Base-by-base conservation (phyloP, 2,888 invertebrate species). In the Drosophila nigricruria region DNA sequence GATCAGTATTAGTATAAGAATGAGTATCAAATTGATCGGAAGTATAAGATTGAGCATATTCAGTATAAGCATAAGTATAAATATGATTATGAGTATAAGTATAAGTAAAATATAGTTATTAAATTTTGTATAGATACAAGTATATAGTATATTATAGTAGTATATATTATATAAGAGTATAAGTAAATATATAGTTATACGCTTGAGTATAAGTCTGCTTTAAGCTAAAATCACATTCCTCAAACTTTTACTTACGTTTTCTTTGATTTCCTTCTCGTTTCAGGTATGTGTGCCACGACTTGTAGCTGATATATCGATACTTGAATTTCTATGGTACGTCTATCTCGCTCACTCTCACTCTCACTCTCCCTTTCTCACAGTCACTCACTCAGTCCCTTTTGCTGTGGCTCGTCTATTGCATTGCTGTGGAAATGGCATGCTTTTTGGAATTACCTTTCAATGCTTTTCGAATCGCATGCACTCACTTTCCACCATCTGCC, bases 341-440 rank as follows among this genome's bases (percentile, higher is more conserved):
- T 36, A 18, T 18, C 32, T 18, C 36, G 9, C 40, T 27, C 54
- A 12, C 27, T 27, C 40, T 20, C 23, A 9, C 52, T 34, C 30
- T 9, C n/a, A 18, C 34, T 50, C 32, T 54, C 16, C 18, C 16
- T 5, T 18, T 30, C 18, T 5, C 40, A 0, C 38, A 5, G n/a
- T 8, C 38, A 12, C 53, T 18, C 54, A 18, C 5, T 20, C 27
- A 18, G 38, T 27, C 38, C 36, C 18, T 18, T 34, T 36, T 0
- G 34, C n/a, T 25, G 36, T 12, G 27, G 12, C 27, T 40, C 27
- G 23, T 20, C 27, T 27, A 52, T 34, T 53, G 36, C 53, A 53
- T 25, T 38, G 25, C 38, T 25, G 14, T 42, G 42, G 43, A 67
- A 75, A 56, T 77, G 66, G 58, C 61, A 77, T 71, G 42, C 34